Percentiles rank a stretch among this genome's conserved stretches.
Conservation (phyloP, 2,888 invertebrate species). For the Stegophylla sp. region DNA sequence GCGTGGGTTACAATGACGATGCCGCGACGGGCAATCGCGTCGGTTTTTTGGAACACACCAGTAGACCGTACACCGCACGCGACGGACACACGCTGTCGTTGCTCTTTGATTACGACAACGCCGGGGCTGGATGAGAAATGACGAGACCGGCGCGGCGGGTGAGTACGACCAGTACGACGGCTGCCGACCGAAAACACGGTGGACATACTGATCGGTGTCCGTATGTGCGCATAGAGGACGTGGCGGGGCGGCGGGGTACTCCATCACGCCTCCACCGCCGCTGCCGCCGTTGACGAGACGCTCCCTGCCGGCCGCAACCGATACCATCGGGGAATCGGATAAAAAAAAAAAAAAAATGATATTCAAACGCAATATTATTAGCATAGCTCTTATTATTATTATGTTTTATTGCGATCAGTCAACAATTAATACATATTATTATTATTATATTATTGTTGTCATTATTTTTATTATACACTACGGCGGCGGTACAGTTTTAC, state of each 20-base stretch:
- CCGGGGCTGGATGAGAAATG: background rate
- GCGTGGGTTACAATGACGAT: no score
- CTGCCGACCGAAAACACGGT: slow-evolving; percentile 41
- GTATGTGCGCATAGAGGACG: background rate
- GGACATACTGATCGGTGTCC: slow-evolving; percentile 49
- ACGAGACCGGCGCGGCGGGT: background rate
- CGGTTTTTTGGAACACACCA: no score
- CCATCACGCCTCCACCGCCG: no score
- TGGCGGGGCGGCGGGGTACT: background rate
- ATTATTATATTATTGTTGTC: no score
- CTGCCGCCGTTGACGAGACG: background rate
- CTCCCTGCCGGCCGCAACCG: slow-evolving; percentile 5
- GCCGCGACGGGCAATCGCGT: no score
- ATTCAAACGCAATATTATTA: no score
- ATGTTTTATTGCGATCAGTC: no score
- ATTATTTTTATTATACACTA: no score
- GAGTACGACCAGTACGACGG: background rate
- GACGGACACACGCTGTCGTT: background rate
- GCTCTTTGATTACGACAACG: background rate
- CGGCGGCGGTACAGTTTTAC: no score
- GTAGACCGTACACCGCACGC: background rate
- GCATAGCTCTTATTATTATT: no score
- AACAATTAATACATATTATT: no score
- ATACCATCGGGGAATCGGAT: background rate
- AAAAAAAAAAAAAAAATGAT: no score